These are phyloP conservation scores for Cheilosia pagana DNA, from an alignment of 2,888 invertebrate genomes.

Conservation along the genomic window DNA sequence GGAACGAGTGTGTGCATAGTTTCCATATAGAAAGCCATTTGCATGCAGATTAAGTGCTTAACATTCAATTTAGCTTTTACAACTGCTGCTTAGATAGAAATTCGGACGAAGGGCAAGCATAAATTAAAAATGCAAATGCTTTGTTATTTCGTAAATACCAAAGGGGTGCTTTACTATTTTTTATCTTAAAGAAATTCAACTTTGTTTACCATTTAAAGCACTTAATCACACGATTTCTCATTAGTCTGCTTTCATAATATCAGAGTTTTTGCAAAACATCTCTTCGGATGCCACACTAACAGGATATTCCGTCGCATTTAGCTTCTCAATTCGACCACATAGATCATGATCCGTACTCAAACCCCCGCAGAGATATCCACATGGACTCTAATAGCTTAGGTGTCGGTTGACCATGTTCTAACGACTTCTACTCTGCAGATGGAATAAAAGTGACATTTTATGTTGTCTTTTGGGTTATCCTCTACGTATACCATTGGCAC, in stretches of 20 bases:
- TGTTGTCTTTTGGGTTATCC: background rate
- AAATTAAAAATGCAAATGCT: too few species aligned
- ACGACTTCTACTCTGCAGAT: background rate
- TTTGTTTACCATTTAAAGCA: background rate
- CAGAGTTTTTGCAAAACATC: background rate
- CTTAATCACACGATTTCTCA: conserved; percentile 1
- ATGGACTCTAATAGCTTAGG: background rate
- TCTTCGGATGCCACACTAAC: background rate
- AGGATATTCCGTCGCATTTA: conserved; percentile 2
- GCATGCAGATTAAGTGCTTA: too few species aligned
- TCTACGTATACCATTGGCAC: background rate
- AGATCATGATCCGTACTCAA: background rate
- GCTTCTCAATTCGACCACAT: conserved; percentile 8
- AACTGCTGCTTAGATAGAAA: too few species aligned
- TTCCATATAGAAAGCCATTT: too few species aligned
- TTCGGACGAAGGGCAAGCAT: too few species aligned
- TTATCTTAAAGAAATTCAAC: too few species aligned
- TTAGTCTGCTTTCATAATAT: background rate
- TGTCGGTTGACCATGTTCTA: background rate
- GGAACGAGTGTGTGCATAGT: too few species aligned
- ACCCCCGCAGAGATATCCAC: background rate
- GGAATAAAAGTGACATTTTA: background rate
- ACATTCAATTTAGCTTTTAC: too few species aligned
- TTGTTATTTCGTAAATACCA: too few species aligned
- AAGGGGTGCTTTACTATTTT: too few species aligned